Evolutionary conservation across 2,888 invertebrate species (phyloP).

Genomic region (Chironomus tentans): DNA sequence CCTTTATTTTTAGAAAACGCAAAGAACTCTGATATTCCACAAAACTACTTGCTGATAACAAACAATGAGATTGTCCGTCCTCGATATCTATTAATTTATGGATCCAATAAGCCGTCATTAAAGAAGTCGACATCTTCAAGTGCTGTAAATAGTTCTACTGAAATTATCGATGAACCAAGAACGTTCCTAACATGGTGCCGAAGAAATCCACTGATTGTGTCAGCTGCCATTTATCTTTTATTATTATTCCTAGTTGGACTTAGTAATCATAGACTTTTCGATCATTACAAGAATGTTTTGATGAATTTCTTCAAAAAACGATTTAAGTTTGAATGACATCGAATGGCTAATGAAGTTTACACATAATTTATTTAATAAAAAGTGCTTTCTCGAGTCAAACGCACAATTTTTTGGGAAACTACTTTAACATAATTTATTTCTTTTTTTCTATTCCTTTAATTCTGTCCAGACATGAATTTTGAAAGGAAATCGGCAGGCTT

Average conservation of each 20-base stretch:
- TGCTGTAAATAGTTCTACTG: background rate
- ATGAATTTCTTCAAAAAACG: background rate
- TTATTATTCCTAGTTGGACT: constrained; percentile 29
- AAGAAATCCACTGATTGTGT: constrained; percentile 28
- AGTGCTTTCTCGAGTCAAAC: background rate
- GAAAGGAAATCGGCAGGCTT: constrained; percentile 86
- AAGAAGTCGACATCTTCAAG: background rate
- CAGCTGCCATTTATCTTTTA: constrained; percentile 28
- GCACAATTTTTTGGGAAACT: background rate
- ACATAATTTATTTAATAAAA: constrained; percentile 9
- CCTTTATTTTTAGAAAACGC: background rate
- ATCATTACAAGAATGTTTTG: constrained; percentile 12
- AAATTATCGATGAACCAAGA: background rate
- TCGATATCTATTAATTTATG: constrained; percentile 65
- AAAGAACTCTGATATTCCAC: constrained; percentile 46
- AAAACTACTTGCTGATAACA: constrained; percentile 64
- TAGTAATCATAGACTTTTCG: background rate
- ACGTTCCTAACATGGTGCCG: constrained; percentile 28
- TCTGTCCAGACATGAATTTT: constrained; percentile 66
- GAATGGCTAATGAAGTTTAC: background rate
- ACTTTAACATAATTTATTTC: background rate
- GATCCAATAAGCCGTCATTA: constrained; percentile 31
- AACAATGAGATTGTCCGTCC: constrained; percentile 67
- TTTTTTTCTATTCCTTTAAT: background rate
- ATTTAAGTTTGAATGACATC: constrained; percentile 7